phyloP scores from a whole-genome alignment of 2,797 vertebrate genomes.

The Calcarius lapponicus region DNA sequence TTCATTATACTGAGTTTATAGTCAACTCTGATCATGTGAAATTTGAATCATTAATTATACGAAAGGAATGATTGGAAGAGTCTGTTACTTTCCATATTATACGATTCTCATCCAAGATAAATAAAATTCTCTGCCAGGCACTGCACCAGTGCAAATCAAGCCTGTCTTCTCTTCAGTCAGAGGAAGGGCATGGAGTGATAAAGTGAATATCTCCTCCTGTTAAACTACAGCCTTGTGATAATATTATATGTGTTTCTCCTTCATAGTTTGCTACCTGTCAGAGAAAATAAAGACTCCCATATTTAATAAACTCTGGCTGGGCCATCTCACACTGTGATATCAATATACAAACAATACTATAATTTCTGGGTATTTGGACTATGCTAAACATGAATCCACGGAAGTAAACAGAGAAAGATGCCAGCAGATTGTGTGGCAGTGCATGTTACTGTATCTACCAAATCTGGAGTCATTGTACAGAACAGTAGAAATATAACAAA shows the following conservation, averaged over 20 bases:
- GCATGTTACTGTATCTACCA: background rate
- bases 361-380: background rate
- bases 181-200: background rate
- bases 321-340: background rate
- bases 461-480: background rate
- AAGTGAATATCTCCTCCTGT: background rate
- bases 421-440: background rate
- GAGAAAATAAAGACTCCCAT: background rate
- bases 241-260: constrained; percentile 15
- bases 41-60: background rate
- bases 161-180: background rate
- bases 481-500: background rate
- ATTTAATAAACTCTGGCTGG: background rate
- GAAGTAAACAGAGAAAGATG: background rate
- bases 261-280: background rate
- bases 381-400: background rate
- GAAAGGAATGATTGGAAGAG: background rate
- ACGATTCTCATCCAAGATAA: background rate
- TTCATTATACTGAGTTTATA: background rate
- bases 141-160: background rate
- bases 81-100: background rate
- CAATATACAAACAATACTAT: background rate
- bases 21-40: background rate
- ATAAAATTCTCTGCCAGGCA: background rate
- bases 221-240: background rate